phyloP scores from a whole-genome alignment of 2,797 vertebrate species.

The Sebastes elongatus region DNA sequence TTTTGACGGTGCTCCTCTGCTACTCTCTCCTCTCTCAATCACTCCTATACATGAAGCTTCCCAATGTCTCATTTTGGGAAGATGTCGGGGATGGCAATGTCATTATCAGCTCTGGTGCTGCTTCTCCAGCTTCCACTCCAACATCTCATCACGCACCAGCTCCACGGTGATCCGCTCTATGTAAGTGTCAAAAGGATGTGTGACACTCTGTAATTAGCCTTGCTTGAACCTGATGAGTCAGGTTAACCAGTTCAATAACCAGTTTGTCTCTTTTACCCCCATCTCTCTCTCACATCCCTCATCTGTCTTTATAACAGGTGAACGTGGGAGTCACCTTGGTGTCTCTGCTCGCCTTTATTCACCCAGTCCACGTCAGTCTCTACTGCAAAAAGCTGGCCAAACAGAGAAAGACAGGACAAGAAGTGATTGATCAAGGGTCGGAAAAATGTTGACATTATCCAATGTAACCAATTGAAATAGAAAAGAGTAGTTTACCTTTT shows the following conservation, averaged over 20 bases:
- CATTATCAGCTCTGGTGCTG: conserved; percentile 16
- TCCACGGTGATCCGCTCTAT: conserved; percentile 26
- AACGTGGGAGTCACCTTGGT: conserved; percentile 2
- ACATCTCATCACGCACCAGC: conserved; percentile 7
- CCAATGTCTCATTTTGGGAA: conserved; percentile 38
- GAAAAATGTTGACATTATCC: not conserved
- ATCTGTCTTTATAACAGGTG: not conserved
- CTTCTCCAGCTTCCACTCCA: conserved; percentile 32
- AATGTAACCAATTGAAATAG: not conserved
- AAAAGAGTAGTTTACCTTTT: not conserved
- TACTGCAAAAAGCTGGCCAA: conserved; percentile 1
- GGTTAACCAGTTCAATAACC: not conserved
- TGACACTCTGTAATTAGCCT: not conserved
- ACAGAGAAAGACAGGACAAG: not conserved
- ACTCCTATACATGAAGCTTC: not conserved
- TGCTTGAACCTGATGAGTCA: not conserved
- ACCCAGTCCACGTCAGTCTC: conserved; percentile 14
- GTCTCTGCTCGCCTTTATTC: conserved; percentile 21
- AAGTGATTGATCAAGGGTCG: not conserved
- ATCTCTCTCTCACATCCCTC: not conserved
- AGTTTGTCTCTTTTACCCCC: not conserved
- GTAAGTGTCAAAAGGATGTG: conserved; percentile 2
- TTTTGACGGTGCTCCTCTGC: not conserved
- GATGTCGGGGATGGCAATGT: conserved; percentile 11
- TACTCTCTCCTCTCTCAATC: not conserved